Base-by-base conservation (phyloP, 2,888 invertebrate genomes). In the Odontomyia ornata region DNA sequence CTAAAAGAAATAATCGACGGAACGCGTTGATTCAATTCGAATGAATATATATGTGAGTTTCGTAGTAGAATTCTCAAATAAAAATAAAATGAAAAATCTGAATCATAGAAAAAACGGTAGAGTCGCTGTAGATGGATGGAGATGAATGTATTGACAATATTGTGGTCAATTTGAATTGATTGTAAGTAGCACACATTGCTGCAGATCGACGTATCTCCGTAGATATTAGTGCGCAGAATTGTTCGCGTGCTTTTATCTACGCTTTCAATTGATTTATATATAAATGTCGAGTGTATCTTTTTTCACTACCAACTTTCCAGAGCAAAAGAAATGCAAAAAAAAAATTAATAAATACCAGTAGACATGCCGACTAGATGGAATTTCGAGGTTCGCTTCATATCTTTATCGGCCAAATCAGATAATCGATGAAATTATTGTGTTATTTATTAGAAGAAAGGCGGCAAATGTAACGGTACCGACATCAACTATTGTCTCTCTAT, bases 381-480 rank as follows among this genome's bases (percentile, higher is more conserved):
- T 52, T 52, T 15, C 5, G 15, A n/a, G 11, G 64, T 64, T 30
- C 30, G 43, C 18, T 25, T 60, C 36, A 36, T 65, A 36, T 23
- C 18, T n/a, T 43, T 60, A 73, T 73, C 73, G 57, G 30, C 60
- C 52, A 47, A 60, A 73, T 73, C 73, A 73, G 73, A 73, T 73
- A 73, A 73, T 43, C 18, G 73, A 73, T 73, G 60, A 73, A 73
- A 73, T 73, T 60, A 60, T 73, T 73, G 52, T 72, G n/a, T 72
- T 18, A 56, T 73, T 73, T 36, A 43, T 73, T 36, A 25, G 30
- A 56, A 56, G 27, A 72, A 56, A 56, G 28, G 57, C 27, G 18
- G 25, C 57, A 36, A 36, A 36, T 36, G 57, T 73, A 73, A 73
- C 73, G 73, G 73, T 73, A 73, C 57, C 30, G 28, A 36, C 30